Conservation (phyloP, 2,888 invertebrate species). For the Matsumyia berberina region DNA sequence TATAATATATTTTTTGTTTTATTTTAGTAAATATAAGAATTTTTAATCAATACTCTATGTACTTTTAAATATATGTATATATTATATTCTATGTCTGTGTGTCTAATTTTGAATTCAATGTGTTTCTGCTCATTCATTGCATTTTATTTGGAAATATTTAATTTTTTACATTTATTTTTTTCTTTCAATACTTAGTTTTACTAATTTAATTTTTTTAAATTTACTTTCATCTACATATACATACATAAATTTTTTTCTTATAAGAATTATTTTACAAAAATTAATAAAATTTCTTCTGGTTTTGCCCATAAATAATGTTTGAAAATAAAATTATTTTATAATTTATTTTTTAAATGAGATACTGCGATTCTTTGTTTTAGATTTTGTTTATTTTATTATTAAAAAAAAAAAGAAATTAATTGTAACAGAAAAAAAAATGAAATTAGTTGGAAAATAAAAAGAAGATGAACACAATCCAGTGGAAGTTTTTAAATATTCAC, state of each 20-base stretch:
- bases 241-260: constrained; percentile 14
- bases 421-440: neutral
- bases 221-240: constrained; percentile 6
- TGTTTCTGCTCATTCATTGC: constrained; percentile 16
- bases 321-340: neutral
- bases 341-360: constrained; percentile 20
- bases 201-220: constrained; percentile 24
- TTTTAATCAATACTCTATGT: constrained; percentile 56
- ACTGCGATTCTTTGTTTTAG: neutral
- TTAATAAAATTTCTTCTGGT: constrained; percentile 23
- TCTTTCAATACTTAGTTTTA: constrained; percentile 25
- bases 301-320: constrained; percentile 10
- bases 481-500: constrained; percentile 13
- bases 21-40: constrained; percentile 70
- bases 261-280: constrained; percentile 45
- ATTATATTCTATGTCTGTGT: constrained; percentile 38
- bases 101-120: constrained; percentile 45
- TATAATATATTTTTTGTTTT: constrained; percentile 50
- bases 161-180: constrained; percentile 19
- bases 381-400: neutral
- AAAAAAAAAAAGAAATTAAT: neutral
- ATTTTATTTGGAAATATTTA: constrained; percentile 3
- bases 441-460: neutral
- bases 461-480: constrained; percentile 39
- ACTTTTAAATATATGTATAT: constrained; percentile 52